Evolutionary conservation across 1,140 invertebrate species (phyloP), one percentile per base, ranked within the genome.

Genomic region (Chlorops oryzae): DNA sequence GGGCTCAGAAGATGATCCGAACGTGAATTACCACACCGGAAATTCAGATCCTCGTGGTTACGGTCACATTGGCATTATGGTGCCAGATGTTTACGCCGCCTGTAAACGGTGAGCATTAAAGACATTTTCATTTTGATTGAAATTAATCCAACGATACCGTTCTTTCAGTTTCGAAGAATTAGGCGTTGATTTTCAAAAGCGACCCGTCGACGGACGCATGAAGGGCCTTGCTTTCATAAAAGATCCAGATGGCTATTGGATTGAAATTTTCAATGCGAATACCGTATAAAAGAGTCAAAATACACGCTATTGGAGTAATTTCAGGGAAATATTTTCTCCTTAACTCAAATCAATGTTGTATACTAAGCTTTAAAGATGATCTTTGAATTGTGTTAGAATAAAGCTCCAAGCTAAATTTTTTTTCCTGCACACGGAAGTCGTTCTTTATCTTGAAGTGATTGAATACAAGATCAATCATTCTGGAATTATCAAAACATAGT

Each of bases 181-280:
- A 35, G 86, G 86, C 34, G 90, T 95, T 20, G 84, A 90, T 54
- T 96, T 96, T 74, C 78, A 92, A 1, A 96, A 96, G 65, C 87
- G 83, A 60, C 92, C 90, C 23, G 80, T 87, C 64, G 90, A 92
- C 69, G 90, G 90, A 57, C 90, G 88, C 70, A 96, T 96, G 90
- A 95, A 92, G 72, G 89, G 87, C 3, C 75, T 96, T 41, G 93
- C 92, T 3, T 96, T 96, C 67, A 92, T 96, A 47, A 86, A 91
- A 63, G 93, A 96, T 74, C 93, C 93, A 0, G 93, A 96, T 76
- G 92, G 91, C 34, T 96, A 96, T 71, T 95, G 91, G 90, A 95
- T 96, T 63, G 93, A 96, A 76, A 94, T 96, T 51, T 84, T 96
- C 48, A 90, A 84, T 64, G 72, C 79, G 22, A 73, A 76, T 41